phyloP scores from a whole-genome alignment of 2,797 vertebrate species.

The Pogonophryne albipinna region DNA sequence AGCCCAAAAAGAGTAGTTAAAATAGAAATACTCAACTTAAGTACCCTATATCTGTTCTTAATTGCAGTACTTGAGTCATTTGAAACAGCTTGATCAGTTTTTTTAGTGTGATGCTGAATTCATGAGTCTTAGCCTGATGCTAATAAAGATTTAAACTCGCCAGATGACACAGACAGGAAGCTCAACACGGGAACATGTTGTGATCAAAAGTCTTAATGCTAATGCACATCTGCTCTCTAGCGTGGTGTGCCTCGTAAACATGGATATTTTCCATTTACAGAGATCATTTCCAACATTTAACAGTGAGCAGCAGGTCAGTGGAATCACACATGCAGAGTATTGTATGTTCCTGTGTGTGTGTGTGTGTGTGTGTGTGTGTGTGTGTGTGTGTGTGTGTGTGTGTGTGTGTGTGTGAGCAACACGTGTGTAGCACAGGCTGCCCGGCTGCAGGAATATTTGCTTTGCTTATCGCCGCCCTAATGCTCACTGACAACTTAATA shows the following conservation, averaged over 20 bases:
- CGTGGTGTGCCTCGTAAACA: conserved; percentile 10
- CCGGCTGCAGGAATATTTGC: conserved; percentile 84
- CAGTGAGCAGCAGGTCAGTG: conserved; percentile 21
- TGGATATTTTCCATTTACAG: conserved; percentile 14
- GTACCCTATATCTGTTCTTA: no score
- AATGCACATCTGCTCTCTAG: conserved; percentile 67
- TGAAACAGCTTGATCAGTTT: conserved; percentile 72
- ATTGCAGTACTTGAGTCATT: no score
- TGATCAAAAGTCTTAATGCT: conserved; percentile 57
- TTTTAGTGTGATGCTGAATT: conserved; percentile 69
- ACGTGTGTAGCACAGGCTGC: conserved; percentile 54
- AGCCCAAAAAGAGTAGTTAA: no score
- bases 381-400: conserved; percentile 12
- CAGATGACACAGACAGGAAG: conserved; percentile 71
- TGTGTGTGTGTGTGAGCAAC: conserved; percentile 28
- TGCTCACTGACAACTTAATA: conserved; percentile 99
- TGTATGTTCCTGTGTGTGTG: conserved; percentile 1
- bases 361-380: conserved; percentile 3
- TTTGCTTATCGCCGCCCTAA: conserved; percentile 92
- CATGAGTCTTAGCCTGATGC: conserved; percentile 59
- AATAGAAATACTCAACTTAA: no score
- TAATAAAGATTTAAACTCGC: conserved; percentile 80
- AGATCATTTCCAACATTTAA: conserved; percentile 39
- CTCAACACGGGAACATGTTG: conserved; percentile 35
- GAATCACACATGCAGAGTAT: background rate